These are phyloP conservation scores for Theristicus caerulescens DNA, from an alignment of 2,113 vertebrate species.

Conservation along the genomic window DNA sequence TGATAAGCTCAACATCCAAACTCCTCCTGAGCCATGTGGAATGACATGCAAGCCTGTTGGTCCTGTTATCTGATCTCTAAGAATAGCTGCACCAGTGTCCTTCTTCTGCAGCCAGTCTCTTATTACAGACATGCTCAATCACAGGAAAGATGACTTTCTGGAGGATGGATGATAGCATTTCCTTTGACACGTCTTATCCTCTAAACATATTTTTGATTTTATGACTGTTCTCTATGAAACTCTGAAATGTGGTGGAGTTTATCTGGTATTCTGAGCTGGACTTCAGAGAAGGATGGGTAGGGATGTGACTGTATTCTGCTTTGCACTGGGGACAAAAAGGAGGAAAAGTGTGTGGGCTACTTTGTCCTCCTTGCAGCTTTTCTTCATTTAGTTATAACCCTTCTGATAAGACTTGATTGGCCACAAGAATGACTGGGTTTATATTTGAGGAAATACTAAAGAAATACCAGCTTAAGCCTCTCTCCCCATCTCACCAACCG, in stretches of 20 bases:
- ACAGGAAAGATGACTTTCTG: background rate
- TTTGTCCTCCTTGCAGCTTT: background rate
- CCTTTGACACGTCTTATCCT: background rate
- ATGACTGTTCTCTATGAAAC: background rate
- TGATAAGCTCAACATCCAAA: constrained; percentile 33
- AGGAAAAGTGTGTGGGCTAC: background rate
- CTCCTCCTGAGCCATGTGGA: constrained; percentile 19
- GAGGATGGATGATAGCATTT: background rate
- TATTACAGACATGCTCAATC: background rate
- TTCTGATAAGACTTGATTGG: background rate
- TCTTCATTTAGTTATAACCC: background rate
- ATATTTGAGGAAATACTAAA: background rate
- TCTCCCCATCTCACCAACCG: background rate
- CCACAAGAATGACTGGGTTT: background rate
- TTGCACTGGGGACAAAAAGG: background rate
- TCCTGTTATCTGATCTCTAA: constrained; percentile 29
- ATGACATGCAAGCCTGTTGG: constrained; percentile 23
- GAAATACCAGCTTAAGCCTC: background rate
- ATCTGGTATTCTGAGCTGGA: background rate
- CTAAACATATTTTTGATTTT: background rate
- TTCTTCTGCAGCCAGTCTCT: background rate
- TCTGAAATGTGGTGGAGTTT: background rate
- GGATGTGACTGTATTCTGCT: background rate
- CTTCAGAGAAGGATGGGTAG: background rate
- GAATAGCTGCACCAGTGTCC: background rate